Conservation (phyloP, 2,113 vertebrate species). For the Chamaetylas fuelleborni region DNA sequence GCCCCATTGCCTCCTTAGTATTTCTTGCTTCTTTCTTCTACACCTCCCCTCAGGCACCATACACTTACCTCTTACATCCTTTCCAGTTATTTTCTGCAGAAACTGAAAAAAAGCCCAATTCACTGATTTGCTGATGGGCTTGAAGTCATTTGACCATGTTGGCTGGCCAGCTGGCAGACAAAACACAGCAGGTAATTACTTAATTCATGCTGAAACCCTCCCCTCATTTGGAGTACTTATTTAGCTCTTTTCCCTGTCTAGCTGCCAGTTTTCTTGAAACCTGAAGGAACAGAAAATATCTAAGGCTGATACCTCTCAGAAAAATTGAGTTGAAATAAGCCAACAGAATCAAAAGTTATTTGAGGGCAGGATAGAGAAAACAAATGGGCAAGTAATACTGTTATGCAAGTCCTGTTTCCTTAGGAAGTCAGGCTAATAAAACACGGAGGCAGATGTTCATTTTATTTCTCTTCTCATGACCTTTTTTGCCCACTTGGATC, state of each 20-base stretch:
- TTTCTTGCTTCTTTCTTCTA: background rate
- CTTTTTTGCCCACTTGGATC: background rate
- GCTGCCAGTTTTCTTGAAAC: conserved; percentile 35
- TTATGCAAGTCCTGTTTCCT: conserved; percentile 4
- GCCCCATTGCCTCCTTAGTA: background rate
- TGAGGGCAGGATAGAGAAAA: background rate
- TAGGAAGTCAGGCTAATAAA: conserved; percentile 39
- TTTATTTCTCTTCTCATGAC: conserved; percentile 41
- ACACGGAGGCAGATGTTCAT: background rate
- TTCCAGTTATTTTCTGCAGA: background rate
- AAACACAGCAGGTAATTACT: conserved; percentile 49
- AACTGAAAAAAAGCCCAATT: background rate
- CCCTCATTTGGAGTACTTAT: background rate
- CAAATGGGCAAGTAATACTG: background rate
- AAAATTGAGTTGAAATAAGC: background rate
- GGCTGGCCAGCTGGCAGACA: conserved; percentile 37
- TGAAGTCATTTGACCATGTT: background rate
- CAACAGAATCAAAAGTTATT: conserved; percentile 17
- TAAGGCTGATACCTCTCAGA: background rate
- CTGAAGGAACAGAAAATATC: background rate
- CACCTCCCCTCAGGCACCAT: background rate
- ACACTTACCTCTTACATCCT: background rate
- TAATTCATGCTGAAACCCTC: conserved; percentile 13
- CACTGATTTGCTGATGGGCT: background rate
- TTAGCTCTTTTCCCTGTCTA: background rate